A percentile compares a stretch with the other conserved stretches of the same genome.
These are phyloP conservation scores for Scolopax bukidnonensis DNA, from an alignment of 2,797 vertebrate species.

Conservation along the genomic window DNA sequence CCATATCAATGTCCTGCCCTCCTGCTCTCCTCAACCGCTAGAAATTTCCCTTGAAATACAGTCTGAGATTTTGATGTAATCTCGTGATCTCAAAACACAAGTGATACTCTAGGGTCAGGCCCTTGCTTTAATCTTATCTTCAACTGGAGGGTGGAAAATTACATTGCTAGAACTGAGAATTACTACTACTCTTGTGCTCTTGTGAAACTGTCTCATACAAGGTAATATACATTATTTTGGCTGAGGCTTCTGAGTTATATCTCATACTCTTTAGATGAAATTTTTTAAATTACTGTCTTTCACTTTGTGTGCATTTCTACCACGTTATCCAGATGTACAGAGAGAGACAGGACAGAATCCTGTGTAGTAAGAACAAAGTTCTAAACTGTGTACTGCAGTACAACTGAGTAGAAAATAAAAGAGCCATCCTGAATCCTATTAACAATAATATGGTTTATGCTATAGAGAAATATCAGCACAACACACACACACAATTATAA, in stretches of 20 bases:
- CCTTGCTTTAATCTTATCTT: not conserved
- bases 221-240: not conserved
- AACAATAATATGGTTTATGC: not conserved
- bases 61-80: not conserved
- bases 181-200: not conserved
- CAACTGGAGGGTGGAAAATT: not conserved
- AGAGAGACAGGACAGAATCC: not conserved
- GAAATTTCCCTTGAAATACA: not conserved
- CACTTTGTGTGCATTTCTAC: not conserved
- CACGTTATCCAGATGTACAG: not conserved
- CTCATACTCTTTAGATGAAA: not conserved
- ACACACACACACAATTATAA: not conserved
- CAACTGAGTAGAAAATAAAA: not conserved
- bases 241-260: not conserved
- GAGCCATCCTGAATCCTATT: not conserved
- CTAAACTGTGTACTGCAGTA: not conserved
- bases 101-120: not conserved
- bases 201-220: not conserved
- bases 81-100: not conserved
- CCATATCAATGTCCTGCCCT: not conserved
- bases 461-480: not conserved
- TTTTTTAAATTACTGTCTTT: not conserved
- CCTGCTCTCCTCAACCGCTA: not conserved
- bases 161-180: not conserved
- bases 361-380: not conserved